phyloP scores from a whole-genome alignment of 2,797 vertebrate genomes.

The Sphaeramia orbicularis region DNA sequence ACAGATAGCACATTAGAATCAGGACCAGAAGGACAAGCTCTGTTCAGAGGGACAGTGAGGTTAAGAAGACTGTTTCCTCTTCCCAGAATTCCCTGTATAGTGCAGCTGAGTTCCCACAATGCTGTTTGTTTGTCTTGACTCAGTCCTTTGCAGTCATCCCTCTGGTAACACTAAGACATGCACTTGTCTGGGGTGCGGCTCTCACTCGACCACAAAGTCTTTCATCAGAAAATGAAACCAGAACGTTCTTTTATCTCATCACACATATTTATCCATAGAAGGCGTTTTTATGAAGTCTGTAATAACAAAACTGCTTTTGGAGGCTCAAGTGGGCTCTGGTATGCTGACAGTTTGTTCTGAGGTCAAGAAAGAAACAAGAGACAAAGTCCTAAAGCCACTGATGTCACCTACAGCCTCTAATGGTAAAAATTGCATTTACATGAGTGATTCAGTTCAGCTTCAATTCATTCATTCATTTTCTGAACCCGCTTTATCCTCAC shows the following conservation, averaged over 20 bases:
- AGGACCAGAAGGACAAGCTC: background rate
- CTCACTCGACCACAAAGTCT: background rate
- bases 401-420: no score
- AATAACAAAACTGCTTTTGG: background rate
- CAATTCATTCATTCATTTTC: no score
- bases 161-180: constrained; percentile 22
- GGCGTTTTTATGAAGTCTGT: background rate
- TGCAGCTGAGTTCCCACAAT: constrained; percentile 49
- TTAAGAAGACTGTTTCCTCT: constrained; percentile 45
- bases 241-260: constrained; percentile 1
- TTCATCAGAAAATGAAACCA: constrained; percentile 16
- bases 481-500: no score
- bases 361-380: constrained; percentile 1
- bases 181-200: constrained; percentile 25
- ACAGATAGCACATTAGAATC: constrained; percentile 15
- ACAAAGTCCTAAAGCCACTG: no score
- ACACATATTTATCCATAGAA: background rate
- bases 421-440: no score
- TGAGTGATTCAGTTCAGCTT: no score
- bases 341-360: background rate
- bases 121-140: constrained; percentile 61
- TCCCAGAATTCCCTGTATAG: constrained; percentile 43
- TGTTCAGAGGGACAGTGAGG: constrained; percentile 2
- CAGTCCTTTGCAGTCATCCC: constrained; percentile 1
- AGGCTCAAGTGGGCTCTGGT: background rate